Conservation (phyloP, 2,888 invertebrate genomes). For the Melanchra persicariae region DNA sequence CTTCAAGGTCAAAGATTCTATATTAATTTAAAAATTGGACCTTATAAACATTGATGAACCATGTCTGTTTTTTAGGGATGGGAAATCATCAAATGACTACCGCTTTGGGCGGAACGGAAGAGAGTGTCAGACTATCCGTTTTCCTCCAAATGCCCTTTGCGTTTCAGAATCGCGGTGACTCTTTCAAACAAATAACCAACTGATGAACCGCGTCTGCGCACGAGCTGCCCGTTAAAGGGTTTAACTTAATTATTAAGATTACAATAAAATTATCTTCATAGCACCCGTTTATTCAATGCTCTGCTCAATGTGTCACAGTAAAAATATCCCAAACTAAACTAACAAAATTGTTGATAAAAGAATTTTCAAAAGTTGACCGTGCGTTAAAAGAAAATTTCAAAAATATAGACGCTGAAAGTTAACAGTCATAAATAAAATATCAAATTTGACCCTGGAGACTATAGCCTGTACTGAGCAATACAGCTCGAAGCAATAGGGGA, state of each 20-base stretch:
- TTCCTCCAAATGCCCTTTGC: too few relatives aligned
- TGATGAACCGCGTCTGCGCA: too few relatives aligned
- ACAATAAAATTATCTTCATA: not conserved
- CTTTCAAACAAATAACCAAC: too few relatives aligned
- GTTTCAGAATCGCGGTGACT: too few relatives aligned
- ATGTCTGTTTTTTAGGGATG: too few relatives aligned
- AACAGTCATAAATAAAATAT: conserved; percentile 66
- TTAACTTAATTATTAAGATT: not conserved
- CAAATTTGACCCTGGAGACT: conserved; percentile 68
- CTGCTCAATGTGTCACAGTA: not conserved
- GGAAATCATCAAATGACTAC: too few relatives aligned
- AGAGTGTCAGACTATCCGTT: too few relatives aligned
- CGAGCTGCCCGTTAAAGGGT: too few relatives aligned
- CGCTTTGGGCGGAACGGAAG: too few relatives aligned
- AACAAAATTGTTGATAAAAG: conserved; percentile 9
- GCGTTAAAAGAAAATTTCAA: conserved; percentile 32
- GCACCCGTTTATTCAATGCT: not conserved
- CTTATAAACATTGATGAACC: too few relatives aligned
- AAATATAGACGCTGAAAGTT: conserved; percentile 52
- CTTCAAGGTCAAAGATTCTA: too few relatives aligned
- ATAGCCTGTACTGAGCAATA: conserved; percentile 63
- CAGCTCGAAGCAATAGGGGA: conserved; percentile 73
- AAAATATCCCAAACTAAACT: not conserved
- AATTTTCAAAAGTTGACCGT: conserved; percentile 9
- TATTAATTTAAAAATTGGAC: too few relatives aligned